Conservation (phyloP, 2,888 invertebrate genomes). For the Eudemis profundana region DNA sequence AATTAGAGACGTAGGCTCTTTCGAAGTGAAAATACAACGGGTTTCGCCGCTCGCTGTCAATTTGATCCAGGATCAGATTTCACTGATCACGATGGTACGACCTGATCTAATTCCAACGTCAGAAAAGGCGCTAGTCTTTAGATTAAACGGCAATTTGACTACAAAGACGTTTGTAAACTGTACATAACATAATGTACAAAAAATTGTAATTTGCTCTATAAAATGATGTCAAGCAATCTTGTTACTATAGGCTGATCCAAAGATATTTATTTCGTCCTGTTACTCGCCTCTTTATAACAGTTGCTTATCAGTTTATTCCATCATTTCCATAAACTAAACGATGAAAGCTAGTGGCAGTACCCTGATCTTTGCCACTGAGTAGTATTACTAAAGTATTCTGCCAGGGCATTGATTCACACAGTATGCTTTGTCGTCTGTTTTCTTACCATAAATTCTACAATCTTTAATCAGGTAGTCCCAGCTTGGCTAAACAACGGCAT, state of each 20-base stretch:
- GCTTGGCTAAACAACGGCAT: background rate
- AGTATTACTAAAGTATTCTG: too few species aligned
- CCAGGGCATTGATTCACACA: too few species aligned
- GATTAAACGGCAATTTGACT: background rate
- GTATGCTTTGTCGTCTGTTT: background rate
- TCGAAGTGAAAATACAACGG: constrained; percentile 33
- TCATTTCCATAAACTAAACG: too few species aligned
- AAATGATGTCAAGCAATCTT: background rate
- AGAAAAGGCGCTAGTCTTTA: background rate
- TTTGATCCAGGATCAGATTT: constrained; percentile 36
- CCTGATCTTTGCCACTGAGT: too few species aligned
- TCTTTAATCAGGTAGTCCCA: too few species aligned
- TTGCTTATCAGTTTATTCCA: too few species aligned
- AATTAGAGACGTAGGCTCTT: constrained; percentile 37
- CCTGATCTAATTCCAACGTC: background rate
- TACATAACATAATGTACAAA: too few species aligned
- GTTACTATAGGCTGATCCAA: background rate
- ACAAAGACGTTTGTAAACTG: background rate
- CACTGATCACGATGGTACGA: constrained; percentile 28
- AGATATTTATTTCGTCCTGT: too few species aligned
- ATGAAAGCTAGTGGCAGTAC: too few species aligned
- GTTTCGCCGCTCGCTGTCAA: constrained; percentile 34
- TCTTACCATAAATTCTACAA: too few species aligned
- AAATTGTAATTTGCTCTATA: too few species aligned
- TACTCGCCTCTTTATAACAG: too few species aligned